These are phyloP conservation scores for Cephus pulcher DNA, from an alignment of 2,888 invertebrate genomes.

Conservation along the genomic window DNA sequence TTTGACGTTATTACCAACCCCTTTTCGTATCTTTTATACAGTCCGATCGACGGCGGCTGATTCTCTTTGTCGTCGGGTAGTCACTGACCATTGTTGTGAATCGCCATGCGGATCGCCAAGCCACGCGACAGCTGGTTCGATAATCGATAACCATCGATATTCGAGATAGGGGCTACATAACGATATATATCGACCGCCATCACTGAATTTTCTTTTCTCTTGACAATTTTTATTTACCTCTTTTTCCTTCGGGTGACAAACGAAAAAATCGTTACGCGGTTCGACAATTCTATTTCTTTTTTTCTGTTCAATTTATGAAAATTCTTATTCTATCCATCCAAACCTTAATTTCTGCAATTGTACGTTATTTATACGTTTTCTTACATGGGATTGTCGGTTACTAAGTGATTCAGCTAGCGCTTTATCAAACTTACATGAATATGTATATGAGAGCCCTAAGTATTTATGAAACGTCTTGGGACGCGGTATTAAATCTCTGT, in stretches of 20 bases:
- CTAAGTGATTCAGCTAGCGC: not conserved
- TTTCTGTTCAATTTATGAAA: no score
- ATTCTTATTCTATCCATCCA: no score
- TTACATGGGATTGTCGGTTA: not conserved
- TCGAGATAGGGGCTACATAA: slow-evolving; percentile 32
- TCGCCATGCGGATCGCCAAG: slow-evolving; percentile 45
- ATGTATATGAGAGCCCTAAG: slow-evolving; percentile 10
- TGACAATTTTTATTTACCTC: no score
- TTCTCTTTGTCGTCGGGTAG: slow-evolving; percentile 44
- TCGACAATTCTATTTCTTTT: not conserved
- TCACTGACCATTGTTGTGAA: slow-evolving; percentile 44
- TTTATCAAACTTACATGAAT: slow-evolving; percentile 1
- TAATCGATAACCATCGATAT: slow-evolving; percentile 41
- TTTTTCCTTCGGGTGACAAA: no score
- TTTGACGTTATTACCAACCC: slow-evolving; percentile 26
- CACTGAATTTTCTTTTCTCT: not conserved
- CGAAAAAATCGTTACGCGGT: no score
- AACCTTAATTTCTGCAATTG: not conserved
- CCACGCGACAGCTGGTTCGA: slow-evolving; percentile 59
- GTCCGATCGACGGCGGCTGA: slow-evolving; percentile 28
- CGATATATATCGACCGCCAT: not conserved
- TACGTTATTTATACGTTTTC: not conserved
- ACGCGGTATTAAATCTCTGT: not conserved
- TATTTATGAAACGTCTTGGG: not conserved
- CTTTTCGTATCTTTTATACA: slow-evolving; percentile 19